Evolutionary conservation across 2,888 invertebrate genomes (phyloP), one percentile per base, ranked within the genome.

Genomic region (Eretmocerus hayati): DNA sequence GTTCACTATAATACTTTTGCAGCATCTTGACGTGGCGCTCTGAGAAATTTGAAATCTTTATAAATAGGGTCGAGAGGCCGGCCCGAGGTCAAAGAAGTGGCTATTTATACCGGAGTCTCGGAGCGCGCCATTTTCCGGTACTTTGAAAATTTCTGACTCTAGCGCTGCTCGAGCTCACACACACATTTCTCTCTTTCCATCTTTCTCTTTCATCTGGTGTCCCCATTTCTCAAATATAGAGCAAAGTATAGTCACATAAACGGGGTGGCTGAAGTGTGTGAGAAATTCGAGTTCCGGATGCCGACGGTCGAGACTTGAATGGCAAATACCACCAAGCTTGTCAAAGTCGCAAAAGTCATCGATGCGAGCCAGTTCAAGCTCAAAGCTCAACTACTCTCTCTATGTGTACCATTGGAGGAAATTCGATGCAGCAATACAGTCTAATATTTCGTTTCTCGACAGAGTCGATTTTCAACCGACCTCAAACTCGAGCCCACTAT

Each of bases 41-140:
- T 26, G 40, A 36, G 31, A 46, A 40, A 47, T 47, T 47, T 31
- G 38, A 26, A 46, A 48, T 50, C 43, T 52, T 53, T 63, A 60
- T 62, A 60, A 60, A 62, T 61, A 63, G 59, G 55, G 56, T 53
- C 46, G 50, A 48, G 59, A 60, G 63, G 60, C 58, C 59, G 60
- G 54, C 44, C 53, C 58, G 59, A 61, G 52, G 52, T 51, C 55
- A 53, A 49, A 55, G 42, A 53, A 52, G 23, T 45, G 42, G 53
- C 67, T 68, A 68, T 68, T 65, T 58, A 65, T 66, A 68, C 65
- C 58, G 23, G 15, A 21, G 22, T 13, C 41, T 8, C n/a, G 32
- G 30, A 40, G 20, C 43, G 26, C 13, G 40, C 19, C 63, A 61
- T 62, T 67, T 67, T 67, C 65, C 62, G 62, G 62, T 64, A 63